Evolutionary conservation across 1,140 invertebrate genomes (phyloP), one percentile per base, ranked within the genome.

Genomic region (Magallana angulata): DNA sequence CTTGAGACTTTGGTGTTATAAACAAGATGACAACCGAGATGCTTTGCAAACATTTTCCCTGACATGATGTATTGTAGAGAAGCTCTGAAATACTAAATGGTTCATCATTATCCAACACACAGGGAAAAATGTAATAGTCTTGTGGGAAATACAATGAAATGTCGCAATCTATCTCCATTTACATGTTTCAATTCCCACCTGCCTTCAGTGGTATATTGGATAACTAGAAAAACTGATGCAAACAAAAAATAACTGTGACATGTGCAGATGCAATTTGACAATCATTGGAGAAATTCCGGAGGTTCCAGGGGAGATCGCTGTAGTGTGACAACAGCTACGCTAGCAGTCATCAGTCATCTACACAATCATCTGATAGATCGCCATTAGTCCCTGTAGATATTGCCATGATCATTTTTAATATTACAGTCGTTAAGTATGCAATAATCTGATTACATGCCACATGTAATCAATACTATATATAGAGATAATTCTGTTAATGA

Each of bases 11-110:
- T 30, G 24, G 24, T 36, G 68, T 76, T 7, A 76, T 76, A 76
- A 76, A 76, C 68, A 76, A 76, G 68, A 76, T 76, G 68, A 76
- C 68, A 36, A 76, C 24, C 30, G 68, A 76, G 68, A 76, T 76
- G 68, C 68, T 76, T 24, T 76, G 68, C 24, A 76, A 76, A 76
- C 30, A 76, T 76, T 76, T 76, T 24, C 36, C 36, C 68, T 76
- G 68, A 76, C 68, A 76, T 30, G 36, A 76, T 76, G 68, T 30
- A 64, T 64, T 64, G 60, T 64, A 76, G 24, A 11, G 36, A 9
- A 36, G 68, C 36, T 30, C 24, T 30, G 7, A 76, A 30, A 76
- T 76, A 76, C 36, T 24, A 76, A 76, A 76, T 30, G 24, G 36
- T 30, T 76, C 68, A 76, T 36, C 68, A 30, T 76, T 48, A 76